These are phyloP conservation scores for Emydura subglobosa DNA, from an alignment of 2,113 vertebrate species.

Conservation along the genomic window DNA sequence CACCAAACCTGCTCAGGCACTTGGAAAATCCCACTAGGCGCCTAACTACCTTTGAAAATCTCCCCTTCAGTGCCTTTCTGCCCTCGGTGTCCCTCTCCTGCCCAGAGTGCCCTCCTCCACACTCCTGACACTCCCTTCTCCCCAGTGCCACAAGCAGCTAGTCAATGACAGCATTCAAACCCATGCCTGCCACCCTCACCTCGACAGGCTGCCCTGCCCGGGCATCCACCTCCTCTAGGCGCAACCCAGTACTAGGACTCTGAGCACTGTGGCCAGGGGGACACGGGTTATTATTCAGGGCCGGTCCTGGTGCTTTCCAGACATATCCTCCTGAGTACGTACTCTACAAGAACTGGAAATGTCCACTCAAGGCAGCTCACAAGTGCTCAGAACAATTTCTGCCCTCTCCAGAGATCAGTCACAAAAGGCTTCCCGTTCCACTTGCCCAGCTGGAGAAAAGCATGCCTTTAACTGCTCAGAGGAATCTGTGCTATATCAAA, in stretches of 20 bases:
- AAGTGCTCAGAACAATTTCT: not conserved
- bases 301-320: not conserved
- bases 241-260: not conserved
- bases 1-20: not conserved
- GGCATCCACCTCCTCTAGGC: not conserved
- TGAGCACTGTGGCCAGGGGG: not conserved
- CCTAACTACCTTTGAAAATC: not conserved
- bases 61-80: not conserved
- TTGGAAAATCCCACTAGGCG: not conserved
- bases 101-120: not conserved
- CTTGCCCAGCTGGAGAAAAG: not conserved
- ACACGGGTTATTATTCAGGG: not conserved
- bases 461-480: not conserved
- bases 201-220: not conserved
- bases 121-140: not conserved
- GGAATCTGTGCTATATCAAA: not conserved
- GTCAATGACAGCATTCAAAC: not conserved
- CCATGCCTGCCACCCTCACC: not conserved
- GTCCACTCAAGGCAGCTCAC: not conserved
- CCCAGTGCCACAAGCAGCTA: not conserved
- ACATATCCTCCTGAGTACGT: not conserved
- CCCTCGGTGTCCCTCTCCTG: not conserved
- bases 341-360: rapidly evolving
- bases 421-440: not conserved
- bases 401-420: not conserved